Base-by-base conservation (phyloP, 1,140 invertebrate species). In the Pteromalus puparum region DNA sequence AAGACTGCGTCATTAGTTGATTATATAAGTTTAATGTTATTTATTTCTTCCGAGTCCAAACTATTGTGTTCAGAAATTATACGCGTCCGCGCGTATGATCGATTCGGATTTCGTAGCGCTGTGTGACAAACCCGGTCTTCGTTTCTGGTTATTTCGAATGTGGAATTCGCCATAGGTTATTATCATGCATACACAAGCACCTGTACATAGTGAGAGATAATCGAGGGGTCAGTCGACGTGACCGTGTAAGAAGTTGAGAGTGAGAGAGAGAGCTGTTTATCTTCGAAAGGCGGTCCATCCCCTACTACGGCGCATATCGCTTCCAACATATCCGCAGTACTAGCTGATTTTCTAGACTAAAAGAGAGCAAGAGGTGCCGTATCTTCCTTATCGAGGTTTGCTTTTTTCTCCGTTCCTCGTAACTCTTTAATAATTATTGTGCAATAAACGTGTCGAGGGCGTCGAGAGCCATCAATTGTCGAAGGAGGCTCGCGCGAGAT, bases 281-380 rank as follows among this genome's bases (percentile, higher is more conserved):
- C 30, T 84, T 81, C 9, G 73, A 85, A 65, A 68, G 53, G 53
- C 53, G 70, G 85, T 70, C 73, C 73, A 81, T 81, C 61, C 72
- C 61, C 72, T 70, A 74, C 86, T 87, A 90, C 87, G 81, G 61
- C 79, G 81, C 88, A 88, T 92, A 92, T 92, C 90, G 88, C 87
- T 90, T 87, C 86, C 83, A 86, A 92, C 90, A 92, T 92, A 92
- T 92, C 91, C 87, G 76, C 87, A 87, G 87, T 83, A 86, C 84
- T 85, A 85, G 78, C 86, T 87, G 85, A 87, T 84, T 87, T 10
- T 80, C 73, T 81, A 81, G 79, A 77, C 61, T 76, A 73, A 72
- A 79, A 74, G 48, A 79, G 34, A 84, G 30, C 13, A 81, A 38
- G 34, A 77, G 53, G 42, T 81, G 83, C 79, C 78, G 83, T 85